These are phyloP conservation scores for Scaptomyza reducta DNA, from an alignment of 2,888 invertebrate genomes.

Conservation along the genomic window DNA sequence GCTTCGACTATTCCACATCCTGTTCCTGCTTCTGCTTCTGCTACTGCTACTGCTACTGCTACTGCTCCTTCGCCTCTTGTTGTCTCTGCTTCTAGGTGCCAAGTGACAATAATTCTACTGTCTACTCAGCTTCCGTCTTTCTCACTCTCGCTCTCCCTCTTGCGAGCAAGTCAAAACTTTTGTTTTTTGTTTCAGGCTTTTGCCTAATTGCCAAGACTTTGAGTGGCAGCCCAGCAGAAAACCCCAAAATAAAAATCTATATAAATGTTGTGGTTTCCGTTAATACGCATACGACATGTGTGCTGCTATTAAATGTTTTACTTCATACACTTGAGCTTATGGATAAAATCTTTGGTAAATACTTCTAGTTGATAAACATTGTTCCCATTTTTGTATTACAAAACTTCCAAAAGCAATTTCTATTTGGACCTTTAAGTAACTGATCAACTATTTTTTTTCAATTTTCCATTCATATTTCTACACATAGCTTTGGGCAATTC, in stretches of 20 bases:
- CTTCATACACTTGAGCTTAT: conserved; percentile 31
- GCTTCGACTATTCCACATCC: conserved; percentile 48
- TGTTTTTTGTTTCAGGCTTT: conserved; percentile 58
- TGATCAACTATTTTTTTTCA: neutral
- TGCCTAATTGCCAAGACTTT: conserved; percentile 74
- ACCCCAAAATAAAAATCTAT: conserved; percentile 45
- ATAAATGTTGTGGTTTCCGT: conserved; percentile 42
- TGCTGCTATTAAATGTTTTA: conserved; percentile 45
- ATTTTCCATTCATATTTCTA: neutral
- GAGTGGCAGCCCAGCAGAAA: conserved; percentile 23
- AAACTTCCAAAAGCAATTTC: neutral
- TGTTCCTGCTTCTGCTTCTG: conserved; percentile 14
- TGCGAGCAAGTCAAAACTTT: conserved; percentile 34
- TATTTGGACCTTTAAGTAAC: neutral
- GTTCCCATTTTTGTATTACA: no score
- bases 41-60: neutral
- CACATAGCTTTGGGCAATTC: conserved; percentile 7
- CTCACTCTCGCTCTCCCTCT: neutral
- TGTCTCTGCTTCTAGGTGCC: conserved; percentile 61
- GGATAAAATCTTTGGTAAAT: neutral
- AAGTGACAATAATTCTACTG: conserved; percentile 76
- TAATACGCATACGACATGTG: conserved; percentile 65
- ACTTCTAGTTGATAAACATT: neutral
- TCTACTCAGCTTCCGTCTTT: conserved; percentile 31
- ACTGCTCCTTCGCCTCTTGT: conserved; percentile 21